Evolutionary conservation across 2,888 invertebrate species (phyloP).

Genomic region (Lasioglossum lativentre): DNA sequence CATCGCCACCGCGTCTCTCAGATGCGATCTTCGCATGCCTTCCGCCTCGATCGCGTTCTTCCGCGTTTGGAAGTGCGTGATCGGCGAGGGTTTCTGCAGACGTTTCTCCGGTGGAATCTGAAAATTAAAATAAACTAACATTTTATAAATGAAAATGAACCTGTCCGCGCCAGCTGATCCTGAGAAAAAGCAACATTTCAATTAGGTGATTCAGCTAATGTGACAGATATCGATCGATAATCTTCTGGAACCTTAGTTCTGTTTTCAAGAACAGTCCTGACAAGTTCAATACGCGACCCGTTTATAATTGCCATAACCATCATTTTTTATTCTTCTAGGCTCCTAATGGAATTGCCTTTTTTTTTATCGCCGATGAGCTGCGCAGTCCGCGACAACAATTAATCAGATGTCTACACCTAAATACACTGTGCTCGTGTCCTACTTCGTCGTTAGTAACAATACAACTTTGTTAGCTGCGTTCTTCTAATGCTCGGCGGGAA

Average conservation of each 20-base stretch:
- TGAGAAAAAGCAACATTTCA: no score
- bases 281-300: background rate
- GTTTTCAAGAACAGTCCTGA: no score
- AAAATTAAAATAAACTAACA: no score
- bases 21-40: conserved; percentile 94
- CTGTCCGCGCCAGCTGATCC: no score
- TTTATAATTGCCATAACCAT: background rate
- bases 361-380: background rate
- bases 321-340: background rate
- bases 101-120: conserved; percentile 86
- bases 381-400: background rate
- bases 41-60: conserved; percentile 93
- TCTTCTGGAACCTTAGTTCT: background rate
- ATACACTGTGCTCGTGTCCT: background rate
- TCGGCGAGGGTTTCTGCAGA: conserved; percentile 90
- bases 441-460: background rate
- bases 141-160: no score
- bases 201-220: no score
- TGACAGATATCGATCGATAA: no score
- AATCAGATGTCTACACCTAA: background rate
- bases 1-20: conserved; percentile 95
- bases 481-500: no score
- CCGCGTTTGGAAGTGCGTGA: conserved; percentile 93
- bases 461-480: background rate
- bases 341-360: conserved; percentile 7